phyloP scores from a whole-genome alignment of 2,888 invertebrate genomes.

The Eupithecia exiguata region DNA sequence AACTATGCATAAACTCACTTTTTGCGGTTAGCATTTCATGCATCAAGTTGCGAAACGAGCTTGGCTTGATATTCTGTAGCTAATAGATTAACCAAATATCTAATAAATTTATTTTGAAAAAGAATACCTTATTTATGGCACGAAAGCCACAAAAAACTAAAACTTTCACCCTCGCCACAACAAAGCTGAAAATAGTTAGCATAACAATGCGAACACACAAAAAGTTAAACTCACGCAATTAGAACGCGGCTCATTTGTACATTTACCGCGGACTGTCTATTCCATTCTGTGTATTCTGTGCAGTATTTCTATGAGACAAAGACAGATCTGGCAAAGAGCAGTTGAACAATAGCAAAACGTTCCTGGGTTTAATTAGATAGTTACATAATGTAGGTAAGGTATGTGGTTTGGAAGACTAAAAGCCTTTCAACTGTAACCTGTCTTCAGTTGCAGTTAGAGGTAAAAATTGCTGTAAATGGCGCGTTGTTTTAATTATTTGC shows the following conservation, averaged over 20 bases:
- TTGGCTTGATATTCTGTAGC: neutral
- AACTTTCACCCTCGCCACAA: conserved; percentile 46
- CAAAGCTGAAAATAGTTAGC: conserved; percentile 54
- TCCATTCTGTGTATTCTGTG: conserved; percentile 23
- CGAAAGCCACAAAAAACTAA: conserved; percentile 42
- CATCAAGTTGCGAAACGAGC: neutral
- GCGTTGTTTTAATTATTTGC: neutral
- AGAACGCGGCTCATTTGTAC: conserved; percentile 65
- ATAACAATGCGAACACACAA: conserved; percentile 60
- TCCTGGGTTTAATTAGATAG: conserved; percentile 11
- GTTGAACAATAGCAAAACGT: conserved; percentile 10
- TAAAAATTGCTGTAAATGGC: neutral
- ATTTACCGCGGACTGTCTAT: conserved; percentile 65
- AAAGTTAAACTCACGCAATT: conserved; percentile 64
- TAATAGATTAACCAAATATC: neutral
- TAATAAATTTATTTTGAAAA: conserved; percentile 26
- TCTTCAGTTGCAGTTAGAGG: neutral
- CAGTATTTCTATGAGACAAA: conserved; percentile 23
- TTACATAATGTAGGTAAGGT: neutral
- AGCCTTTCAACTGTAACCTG: conserved; percentile 4
- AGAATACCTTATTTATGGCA: conserved; percentile 37
- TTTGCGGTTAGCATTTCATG: neutral
- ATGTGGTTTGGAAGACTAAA: neutral
- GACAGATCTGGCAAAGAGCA: conserved; percentile 20
- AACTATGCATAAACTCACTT: neutral